These are phyloP conservation scores for Nylanderia fulva DNA, from an alignment of 1,140 invertebrate species.

Conservation along the genomic window DNA sequence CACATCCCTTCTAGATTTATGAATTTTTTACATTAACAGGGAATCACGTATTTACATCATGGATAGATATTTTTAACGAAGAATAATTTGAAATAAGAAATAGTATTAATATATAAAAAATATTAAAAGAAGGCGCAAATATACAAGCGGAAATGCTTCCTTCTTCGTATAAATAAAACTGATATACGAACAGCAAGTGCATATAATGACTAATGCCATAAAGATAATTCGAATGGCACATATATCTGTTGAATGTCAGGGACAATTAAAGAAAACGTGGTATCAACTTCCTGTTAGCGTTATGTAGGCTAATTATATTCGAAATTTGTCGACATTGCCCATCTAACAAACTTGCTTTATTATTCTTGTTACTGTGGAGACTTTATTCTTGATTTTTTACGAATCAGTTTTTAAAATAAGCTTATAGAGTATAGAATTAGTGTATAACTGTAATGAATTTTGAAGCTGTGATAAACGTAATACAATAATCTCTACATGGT, in stretches of 20 bases:
- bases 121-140: neutral
- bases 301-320: conserved; percentile 63
- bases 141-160: neutral
- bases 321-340: conserved; percentile 2
- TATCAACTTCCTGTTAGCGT: conserved; percentile 67
- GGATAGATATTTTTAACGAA: neutral
- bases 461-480: neutral
- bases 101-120: neutral
- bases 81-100: neutral
- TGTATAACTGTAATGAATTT: neutral
- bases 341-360: conserved; percentile 17
- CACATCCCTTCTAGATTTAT: neutral
- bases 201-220: conserved; percentile 26
- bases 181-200: neutral
- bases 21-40: neutral
- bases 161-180: conserved; percentile 29
- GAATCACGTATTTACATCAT: neutral
- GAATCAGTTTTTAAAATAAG: neutral
- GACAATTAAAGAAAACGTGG: conserved; percentile 62
- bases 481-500: neutral
- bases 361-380: neutral
- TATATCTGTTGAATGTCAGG: conserved; percentile 76
- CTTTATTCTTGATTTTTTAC: too few species aligned
- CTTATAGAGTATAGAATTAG: neutral
- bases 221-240: conserved; percentile 18